phyloP scores from a whole-genome alignment of 1,140 invertebrate species.

The Antheraea mylitta region DNA sequence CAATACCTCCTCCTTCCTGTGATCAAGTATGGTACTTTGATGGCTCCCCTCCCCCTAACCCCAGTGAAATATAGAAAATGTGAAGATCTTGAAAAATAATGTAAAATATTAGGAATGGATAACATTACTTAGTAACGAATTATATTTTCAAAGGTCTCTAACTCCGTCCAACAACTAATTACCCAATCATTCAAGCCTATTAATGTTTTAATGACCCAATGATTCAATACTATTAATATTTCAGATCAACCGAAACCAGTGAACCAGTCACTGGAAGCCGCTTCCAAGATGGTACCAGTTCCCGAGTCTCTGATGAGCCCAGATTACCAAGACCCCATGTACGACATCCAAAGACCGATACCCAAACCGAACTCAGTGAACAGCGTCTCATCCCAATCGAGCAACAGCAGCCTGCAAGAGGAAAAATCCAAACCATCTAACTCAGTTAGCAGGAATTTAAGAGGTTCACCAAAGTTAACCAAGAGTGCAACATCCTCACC shows the following conservation, averaged over 20 bases:
- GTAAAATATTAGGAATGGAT: too few relatives aligned
- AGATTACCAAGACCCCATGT: constrained; percentile 81
- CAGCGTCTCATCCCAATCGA: constrained; percentile 55
- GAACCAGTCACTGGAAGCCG: constrained; percentile 86
- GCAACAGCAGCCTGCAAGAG: constrained; percentile 57
- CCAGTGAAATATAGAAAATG: too few relatives aligned
- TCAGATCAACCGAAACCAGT: constrained; percentile 49
- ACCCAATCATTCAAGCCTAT: background rate
- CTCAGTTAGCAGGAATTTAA: constrained; percentile 17
- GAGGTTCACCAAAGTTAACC: constrained; percentile 73
- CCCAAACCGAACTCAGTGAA: constrained; percentile 43
- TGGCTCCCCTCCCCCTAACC: too few relatives aligned
- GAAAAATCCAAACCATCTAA: constrained; percentile 44
- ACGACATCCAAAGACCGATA: constrained; percentile 59
- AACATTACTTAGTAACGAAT: too few relatives aligned
- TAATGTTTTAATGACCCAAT: background rate
- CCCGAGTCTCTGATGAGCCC: constrained; percentile 92
- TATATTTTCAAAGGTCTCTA: too few relatives aligned
- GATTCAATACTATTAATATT: background rate
- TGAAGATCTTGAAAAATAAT: too few relatives aligned
- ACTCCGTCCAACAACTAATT: too few relatives aligned
- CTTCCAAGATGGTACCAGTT: constrained; percentile 91
- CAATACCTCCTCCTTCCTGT: too few relatives aligned
- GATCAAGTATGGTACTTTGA: too few relatives aligned
- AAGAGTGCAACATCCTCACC: constrained; percentile 76